Conservation (phyloP, 2,797 vertebrate species). For the Orientallactaga sibirica region DNA sequence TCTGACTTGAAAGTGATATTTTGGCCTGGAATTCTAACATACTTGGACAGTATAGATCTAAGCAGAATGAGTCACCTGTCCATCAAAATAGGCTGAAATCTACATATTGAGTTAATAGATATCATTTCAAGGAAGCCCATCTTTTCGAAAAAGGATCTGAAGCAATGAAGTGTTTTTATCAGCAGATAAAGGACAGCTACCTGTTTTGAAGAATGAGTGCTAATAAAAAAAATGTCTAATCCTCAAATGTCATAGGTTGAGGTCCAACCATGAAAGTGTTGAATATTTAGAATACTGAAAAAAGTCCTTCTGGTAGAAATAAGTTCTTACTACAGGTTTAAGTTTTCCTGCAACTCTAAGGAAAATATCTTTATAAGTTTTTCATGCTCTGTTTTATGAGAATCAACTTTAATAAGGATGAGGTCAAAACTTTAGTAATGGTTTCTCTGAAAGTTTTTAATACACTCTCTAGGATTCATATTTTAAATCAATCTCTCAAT, state of each 20-base stretch:
- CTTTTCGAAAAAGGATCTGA: not conserved
- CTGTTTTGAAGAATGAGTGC: conserved; percentile 13
- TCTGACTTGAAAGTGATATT: not conserved
- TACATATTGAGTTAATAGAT: not conserved
- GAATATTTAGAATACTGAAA: not conserved
- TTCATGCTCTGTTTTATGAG: not conserved
- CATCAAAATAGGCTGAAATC: not conserved
- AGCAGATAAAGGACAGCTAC: not conserved
- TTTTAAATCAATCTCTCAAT: conserved; percentile 13
- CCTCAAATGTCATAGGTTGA: not conserved
- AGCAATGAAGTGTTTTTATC: conserved; percentile 22
- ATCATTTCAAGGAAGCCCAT: conserved; percentile 11
- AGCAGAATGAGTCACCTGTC: not conserved
- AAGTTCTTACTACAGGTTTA: not conserved
- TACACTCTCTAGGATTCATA: not conserved
- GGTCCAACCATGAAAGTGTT: not conserved
- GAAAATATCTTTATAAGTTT: not conserved
- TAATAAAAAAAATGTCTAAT: not conserved
- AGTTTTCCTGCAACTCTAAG: not conserved
- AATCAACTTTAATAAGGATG: not conserved
- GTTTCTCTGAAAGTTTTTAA: not conserved
- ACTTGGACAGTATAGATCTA: not conserved
- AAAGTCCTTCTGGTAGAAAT: not conserved
- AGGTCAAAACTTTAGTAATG: not conserved
- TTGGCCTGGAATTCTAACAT: not conserved